Base-by-base conservation (phyloP, 1,140 invertebrate species). In the Drosophila nigrodunni region DNA sequence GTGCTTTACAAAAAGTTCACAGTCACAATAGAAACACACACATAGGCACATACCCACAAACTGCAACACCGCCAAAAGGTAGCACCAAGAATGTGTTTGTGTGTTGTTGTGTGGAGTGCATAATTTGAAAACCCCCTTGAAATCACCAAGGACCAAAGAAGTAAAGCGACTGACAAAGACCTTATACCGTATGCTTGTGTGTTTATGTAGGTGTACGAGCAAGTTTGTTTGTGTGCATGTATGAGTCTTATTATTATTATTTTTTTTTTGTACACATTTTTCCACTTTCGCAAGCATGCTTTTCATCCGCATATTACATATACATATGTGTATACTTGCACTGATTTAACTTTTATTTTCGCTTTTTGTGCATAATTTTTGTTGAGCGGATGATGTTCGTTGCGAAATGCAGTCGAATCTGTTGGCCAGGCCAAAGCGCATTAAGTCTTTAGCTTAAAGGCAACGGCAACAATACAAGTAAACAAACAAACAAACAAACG, bases 401-500 rank as follows among this genome's bases (percentile, higher is more conserved):
- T 34, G 57, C 11, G 30, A 50, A 34, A 13, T 64, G 60, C 47
- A 75, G 49, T 46, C 44, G n/a, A 7, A 59, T 11, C 50, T 57
- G 43, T 65, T 78, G 54, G 57, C 21, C 41, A 37, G 30, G 30
- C 30, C 65, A 80, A 87, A 88, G 80, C 83, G 85, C 80, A 83
- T 88, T 83, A 83, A 78, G 83, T 80, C 85, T 75, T 88, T 83
- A 80, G 80, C 85, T 83, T 83, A 78, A 82, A 80, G 80, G 73
- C 78, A 86, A 39, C 70, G 64, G 41, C 61, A 58, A 49, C 41
- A 55, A 25, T 54, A 62, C 72, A 82, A 74, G 54, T 41, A 72
- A 74, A 59, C 73, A 74, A 68, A 61, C 80, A 72, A 72, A 67
- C 66, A 75, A 74, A 61, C 73, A 71, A 69, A 64, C 74, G 64